Evolutionary conservation across 2,113 vertebrate genomes (phyloP), one percentile per base, ranked within the genome.

Genomic region (Heterochromis multidens): DNA sequence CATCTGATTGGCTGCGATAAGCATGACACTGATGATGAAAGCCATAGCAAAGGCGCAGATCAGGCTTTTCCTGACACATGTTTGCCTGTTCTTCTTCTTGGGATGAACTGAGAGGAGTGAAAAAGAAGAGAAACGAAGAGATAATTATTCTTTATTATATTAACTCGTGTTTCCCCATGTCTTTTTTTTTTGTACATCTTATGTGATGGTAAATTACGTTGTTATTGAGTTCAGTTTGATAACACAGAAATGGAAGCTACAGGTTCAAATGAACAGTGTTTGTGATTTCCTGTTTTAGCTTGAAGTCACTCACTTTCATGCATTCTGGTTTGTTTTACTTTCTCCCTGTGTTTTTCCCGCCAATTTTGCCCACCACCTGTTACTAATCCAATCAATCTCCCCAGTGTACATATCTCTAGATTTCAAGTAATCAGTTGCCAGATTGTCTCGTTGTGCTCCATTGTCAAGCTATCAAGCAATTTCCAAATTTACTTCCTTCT

Each of bases 11-110:
- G 99, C 99, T 1, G 99, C 99, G 8, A 99, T 99, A 88, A 99
- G 94, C 98, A 99, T 99, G 95, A 99, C 99, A 80, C 99, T 99
- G 91, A 99, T 99, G 93, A 99, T 99, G 96, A 99, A 99, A 94
- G 99, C 99, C 97, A 99, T 99, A 61, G 98, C 99, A 19, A 99
- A 99, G 54, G 99, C 99, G 92, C 99, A 99, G 93, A 99, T 99
- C 94, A 99, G 97, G 94, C 99, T 99, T 96, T 99, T 99, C 91
- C 99, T 97, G 77, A 99, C 98, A 3, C 99, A 99, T 19, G 99
- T 99, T 96, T 99, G 98, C 8, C 98, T 95, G 93, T 99, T 99
- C 96, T 99, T 98, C 91, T 98, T 99, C 96, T 98, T 98, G 3
- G 98, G 97, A 85, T 99, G 98, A 92, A 99, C 98, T 99, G 93